These are phyloP conservation scores for Onychomys arenicola DNA, from an alignment of 2,797 vertebrate species.

Conservation along the genomic window DNA sequence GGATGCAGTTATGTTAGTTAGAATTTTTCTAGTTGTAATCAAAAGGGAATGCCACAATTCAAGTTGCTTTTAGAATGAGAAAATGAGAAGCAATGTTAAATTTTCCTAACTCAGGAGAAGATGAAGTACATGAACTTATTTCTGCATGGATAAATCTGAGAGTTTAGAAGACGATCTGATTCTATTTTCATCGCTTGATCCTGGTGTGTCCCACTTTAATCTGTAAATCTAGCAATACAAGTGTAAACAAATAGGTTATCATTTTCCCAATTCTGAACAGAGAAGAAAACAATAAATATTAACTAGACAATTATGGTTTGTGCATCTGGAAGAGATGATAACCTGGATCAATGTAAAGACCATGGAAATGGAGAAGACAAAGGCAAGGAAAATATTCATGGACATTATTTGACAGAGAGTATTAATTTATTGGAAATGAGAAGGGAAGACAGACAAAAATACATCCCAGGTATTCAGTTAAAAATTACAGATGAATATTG, in stretches of 20 bases:
- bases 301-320: neutral
- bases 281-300: neutral
- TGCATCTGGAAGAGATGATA: neutral
- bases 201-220: neutral
- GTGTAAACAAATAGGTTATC: neutral
- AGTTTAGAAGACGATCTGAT: neutral
- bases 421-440: neutral
- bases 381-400: neutral
- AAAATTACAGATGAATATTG: neutral
- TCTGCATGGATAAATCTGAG: neutral
- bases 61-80: constrained; percentile 18
- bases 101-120: neutral
- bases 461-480: neutral
- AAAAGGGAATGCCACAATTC: neutral
- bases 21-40: neutral
- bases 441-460: neutral
- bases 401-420: neutral
- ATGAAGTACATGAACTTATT: neutral
- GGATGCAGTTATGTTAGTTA: neutral
- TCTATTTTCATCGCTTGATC: neutral
- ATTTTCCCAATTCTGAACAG: neutral
- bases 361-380: neutral
- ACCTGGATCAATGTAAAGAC: neutral
- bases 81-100: neutral
- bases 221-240: neutral